Evolutionary conservation across 1,140 invertebrate genomes (phyloP).

Genomic region (Orchestia grillus): DNA sequence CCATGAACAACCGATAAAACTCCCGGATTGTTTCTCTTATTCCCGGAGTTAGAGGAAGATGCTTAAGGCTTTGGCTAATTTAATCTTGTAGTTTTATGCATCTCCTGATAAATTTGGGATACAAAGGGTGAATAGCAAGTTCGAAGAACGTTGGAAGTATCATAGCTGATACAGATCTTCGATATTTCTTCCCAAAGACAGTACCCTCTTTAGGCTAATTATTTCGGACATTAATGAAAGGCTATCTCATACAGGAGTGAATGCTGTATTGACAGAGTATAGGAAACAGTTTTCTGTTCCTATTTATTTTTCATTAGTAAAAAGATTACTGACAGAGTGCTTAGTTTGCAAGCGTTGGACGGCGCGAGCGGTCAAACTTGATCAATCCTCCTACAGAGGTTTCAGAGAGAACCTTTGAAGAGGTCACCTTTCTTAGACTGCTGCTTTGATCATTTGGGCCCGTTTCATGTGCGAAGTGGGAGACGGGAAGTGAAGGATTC

Average conservation of each 20-base stretch:
- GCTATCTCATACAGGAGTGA: neutral
- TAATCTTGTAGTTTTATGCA: neutral
- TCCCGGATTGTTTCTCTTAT: neutral
- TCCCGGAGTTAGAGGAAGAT: neutral
- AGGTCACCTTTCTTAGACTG: neutral
- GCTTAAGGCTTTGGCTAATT: neutral
- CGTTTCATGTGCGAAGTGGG: neutral
- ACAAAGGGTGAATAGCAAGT: neutral
- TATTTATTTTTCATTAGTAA: neutral
- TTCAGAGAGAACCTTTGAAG: neutral
- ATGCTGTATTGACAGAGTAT: neutral
- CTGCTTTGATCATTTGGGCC: neutral
- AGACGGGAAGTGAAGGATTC: neutral
- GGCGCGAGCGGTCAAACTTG: neutral
- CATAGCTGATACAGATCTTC: neutral
- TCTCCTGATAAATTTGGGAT: neutral
- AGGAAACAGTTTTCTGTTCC: neutral
- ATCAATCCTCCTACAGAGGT: neutral
- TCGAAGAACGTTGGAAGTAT: neutral
- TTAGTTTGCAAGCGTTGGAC: neutral
- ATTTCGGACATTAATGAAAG: neutral
- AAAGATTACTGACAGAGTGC: neutral
- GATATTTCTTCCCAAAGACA: neutral
- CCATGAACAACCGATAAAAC: neutral
- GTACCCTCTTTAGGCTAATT: neutral